Evolutionary conservation across 1,140 invertebrate genomes (phyloP).

Genomic region (Heliconius nattereri): DNA sequence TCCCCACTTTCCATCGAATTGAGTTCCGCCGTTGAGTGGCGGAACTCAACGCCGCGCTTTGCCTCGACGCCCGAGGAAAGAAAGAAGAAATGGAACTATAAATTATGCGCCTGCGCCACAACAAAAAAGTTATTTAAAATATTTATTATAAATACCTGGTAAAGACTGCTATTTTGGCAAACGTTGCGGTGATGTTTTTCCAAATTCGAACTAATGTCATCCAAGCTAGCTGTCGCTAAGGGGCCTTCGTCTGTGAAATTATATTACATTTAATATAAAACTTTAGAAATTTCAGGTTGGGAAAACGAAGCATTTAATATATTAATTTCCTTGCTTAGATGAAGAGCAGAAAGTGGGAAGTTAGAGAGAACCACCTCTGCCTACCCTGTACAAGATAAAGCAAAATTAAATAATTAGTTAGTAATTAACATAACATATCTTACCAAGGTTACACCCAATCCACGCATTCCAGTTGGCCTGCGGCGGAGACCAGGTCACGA

Average conservation of each 20-base stretch:
- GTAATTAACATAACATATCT: conserved; percentile 31
- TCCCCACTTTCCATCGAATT: no score
- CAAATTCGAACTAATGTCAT: conserved; percentile 91
- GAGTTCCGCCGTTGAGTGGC: no score
- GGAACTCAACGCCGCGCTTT: no score
- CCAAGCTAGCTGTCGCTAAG: conserved; percentile 88
- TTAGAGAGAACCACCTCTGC: no score
- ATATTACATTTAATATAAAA: conserved; percentile 18
- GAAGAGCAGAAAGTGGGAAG: no score
- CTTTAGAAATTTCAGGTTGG: no score
- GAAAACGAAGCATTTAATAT: no score
- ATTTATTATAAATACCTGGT: conserved; percentile 54
- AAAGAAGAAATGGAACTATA: no score
- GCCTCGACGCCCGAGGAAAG: no score
- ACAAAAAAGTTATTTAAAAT: not conserved
- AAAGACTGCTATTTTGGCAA: conserved; percentile 83
- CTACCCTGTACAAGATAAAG: not conserved
- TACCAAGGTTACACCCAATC: conserved; percentile 94
- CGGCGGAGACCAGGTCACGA: conserved; percentile 97
- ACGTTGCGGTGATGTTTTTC: conserved; percentile 84
- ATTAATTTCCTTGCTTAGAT: no score
- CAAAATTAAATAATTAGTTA: no score
- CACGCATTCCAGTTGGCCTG: conserved; percentile 98
- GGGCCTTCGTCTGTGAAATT: conserved; percentile 91
- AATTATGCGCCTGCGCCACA: no score